These are phyloP conservation scores for Drosophila equinoxialis DNA, from an alignment of 1,140 invertebrate species.

Conservation along the genomic window DNA sequence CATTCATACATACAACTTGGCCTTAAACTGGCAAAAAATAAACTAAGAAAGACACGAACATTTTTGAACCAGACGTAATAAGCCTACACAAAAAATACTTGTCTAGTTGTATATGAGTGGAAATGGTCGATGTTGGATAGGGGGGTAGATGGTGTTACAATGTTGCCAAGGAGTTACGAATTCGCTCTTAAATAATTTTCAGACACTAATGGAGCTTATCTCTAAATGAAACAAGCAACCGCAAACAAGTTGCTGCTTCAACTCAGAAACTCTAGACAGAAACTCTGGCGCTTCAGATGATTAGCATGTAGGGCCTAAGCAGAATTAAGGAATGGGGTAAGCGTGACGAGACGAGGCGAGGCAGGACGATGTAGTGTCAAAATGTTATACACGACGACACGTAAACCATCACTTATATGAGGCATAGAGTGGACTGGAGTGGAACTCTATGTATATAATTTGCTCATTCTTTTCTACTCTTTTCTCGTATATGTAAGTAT, in stretches of 20 bases:
- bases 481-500: not conserved
- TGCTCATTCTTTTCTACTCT: not conserved
- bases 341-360: not conserved
- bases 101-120: not conserved
- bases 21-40: not conserved
- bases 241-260: conserved; percentile 63
- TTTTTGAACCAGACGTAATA: too few relatives aligned
- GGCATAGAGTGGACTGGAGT: too few relatives aligned
- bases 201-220: conserved; percentile 83
- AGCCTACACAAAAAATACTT: conserved; percentile 20
- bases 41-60: not conserved
- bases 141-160: conserved; percentile 12
- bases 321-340: not conserved
- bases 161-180: conserved; percentile 40
- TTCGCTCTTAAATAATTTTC: conserved; percentile 79
- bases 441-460: too few relatives aligned
- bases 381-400: conserved; percentile 66
- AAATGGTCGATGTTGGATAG: conserved; percentile 4
- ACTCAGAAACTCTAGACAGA: conserved; percentile 12
- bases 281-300: conserved; percentile 67
- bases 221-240: conserved; percentile 82
- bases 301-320: conserved; percentile 74
- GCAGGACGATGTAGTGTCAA: conserved; percentile 53
- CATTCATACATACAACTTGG: not conserved
- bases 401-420: conserved; percentile 18